phyloP scores from a whole-genome alignment of 2,888 invertebrate genomes.

The Cerastoderma edule region DNA sequence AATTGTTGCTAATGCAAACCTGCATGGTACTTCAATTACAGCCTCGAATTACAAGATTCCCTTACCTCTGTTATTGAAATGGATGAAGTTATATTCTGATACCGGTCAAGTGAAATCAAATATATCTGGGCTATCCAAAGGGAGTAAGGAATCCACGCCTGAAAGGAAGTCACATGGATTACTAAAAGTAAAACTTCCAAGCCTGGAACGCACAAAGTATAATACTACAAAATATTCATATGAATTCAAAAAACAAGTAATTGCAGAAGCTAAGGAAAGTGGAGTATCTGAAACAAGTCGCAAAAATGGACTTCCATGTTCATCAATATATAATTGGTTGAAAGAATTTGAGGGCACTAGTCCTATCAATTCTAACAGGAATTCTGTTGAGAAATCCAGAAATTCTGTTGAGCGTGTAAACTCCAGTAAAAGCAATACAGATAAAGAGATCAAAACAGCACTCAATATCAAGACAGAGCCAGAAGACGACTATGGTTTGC shows the following conservation, averaged over 20 bases:
- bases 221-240: conserved; percentile 25
- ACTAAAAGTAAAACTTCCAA: conserved; percentile 49
- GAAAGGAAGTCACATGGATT: conserved; percentile 13
- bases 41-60: conserved; percentile 51
- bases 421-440: neutral
- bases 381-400: conserved; percentile 31
- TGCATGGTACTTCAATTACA: conserved; percentile 35
- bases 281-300: conserved; percentile 36
- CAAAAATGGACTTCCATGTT: conserved; percentile 36
- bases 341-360: conserved; percentile 34
- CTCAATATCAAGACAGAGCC: conserved; percentile 11
- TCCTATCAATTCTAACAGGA: conserved; percentile 30
- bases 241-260: conserved; percentile 34
- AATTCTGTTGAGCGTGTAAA: conserved; percentile 3
- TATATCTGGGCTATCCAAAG: neutral
- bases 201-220: conserved; percentile 31
- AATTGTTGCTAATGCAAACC: conserved; percentile 48
- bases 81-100: conserved; percentile 53
- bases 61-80: conserved; percentile 51
- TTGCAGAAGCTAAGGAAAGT: conserved; percentile 31
- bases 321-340: conserved; percentile 53
- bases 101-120: conserved; percentile 25
- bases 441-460: neutral
- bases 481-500: conserved; percentile 11
- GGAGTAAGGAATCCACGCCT: conserved; percentile 32